These are phyloP conservation scores for Syngnathoides biaculeatus DNA, from an alignment of 2,113 vertebrate genomes.

Conservation along the genomic window DNA sequence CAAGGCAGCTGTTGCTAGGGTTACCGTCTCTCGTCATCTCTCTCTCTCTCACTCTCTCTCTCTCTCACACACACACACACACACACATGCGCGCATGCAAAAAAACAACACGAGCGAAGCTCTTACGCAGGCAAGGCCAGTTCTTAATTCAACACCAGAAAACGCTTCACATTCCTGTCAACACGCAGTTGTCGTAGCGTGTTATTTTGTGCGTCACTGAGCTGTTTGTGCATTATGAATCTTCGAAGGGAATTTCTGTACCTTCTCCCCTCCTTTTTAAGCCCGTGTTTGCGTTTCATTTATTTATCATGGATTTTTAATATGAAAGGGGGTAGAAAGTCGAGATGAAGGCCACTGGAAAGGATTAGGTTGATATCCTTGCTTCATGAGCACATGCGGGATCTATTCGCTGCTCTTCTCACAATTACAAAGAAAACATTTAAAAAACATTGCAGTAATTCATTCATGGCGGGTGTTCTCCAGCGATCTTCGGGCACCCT, in stretches of 20 bases:
- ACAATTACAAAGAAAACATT: not conserved
- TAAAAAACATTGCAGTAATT: not conserved
- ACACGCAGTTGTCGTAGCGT: not conserved
- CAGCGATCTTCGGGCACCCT: no score
- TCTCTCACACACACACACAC: not conserved
- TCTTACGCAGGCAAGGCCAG: slow-evolving; percentile 46
- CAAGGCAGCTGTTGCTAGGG: slow-evolving; percentile 66
- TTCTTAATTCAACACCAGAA: not conserved
- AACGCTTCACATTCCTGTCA: not conserved
- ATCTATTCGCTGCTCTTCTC: not conserved
- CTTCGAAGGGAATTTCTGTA: not conserved
- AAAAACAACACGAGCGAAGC: not conserved
- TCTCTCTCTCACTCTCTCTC: slow-evolving; percentile 21
- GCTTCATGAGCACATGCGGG: not conserved
- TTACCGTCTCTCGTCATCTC: slow-evolving; percentile 66
- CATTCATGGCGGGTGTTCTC: no score
- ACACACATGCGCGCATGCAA: not conserved
- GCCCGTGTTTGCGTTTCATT: not conserved
- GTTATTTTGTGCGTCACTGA: not conserved
- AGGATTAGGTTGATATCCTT: not conserved
- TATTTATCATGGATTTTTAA: not conserved
- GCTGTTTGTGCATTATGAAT: not conserved
- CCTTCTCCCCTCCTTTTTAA: not conserved
- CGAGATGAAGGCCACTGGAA: not conserved
- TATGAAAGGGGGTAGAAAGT: not conserved